Evolutionary conservation across 2,113 vertebrate species (phyloP).

Genomic region (Sturnira hondurensis): DNA sequence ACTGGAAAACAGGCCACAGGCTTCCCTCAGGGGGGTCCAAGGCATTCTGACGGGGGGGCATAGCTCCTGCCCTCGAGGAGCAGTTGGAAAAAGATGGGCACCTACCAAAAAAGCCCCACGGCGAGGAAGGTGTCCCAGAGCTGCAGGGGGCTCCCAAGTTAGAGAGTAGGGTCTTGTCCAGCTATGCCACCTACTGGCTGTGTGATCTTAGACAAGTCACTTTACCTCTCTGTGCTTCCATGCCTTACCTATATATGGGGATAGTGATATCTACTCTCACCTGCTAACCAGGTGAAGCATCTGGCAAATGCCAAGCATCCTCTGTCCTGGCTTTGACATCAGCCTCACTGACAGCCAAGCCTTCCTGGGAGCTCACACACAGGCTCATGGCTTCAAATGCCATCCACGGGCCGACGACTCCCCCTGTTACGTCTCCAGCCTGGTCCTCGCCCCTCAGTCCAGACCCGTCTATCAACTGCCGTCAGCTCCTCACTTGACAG

Average conservation of each 20-base stretch:
- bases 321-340: rapidly evolving
- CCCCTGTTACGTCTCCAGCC: background rate
- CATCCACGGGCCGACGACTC: background rate
- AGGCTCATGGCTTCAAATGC: background rate
- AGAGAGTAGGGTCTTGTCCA: background rate
- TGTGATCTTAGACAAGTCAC: background rate
- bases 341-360: background rate
- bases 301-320: background rate
- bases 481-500: background rate
- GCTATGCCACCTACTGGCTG: background rate
- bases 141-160: background rate
- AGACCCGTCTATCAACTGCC: too few species aligned
- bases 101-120: background rate
- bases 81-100: background rate
- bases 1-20: background rate
- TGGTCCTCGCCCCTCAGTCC: background rate
- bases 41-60: background rate
- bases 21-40: background rate
- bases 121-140: background rate
- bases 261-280: background rate
- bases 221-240: background rate
- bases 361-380: rapidly evolving
- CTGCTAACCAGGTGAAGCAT: background rate
- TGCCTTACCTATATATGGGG: background rate
- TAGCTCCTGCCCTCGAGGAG: background rate